Conservation (phyloP, 1,140 invertebrate species). For the Philaenus spumarius region DNA sequence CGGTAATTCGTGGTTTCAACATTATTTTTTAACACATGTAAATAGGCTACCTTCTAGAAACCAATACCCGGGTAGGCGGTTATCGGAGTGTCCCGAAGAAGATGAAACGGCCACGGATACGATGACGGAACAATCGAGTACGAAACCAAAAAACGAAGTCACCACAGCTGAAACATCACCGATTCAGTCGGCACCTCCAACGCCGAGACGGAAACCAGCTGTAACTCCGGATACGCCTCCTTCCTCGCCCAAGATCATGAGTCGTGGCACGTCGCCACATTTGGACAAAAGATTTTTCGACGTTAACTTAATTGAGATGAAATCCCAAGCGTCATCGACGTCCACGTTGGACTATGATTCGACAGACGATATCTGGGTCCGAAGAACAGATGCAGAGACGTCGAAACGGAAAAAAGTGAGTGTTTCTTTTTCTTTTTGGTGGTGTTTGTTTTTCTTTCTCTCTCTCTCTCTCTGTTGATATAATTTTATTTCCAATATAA, state of each 20-base stretch:
- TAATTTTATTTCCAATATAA: neutral
- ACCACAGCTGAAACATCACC: neutral
- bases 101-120: slow-evolving; percentile 49
- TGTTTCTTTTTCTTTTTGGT: neutral
- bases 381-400: slow-evolving; percentile 44
- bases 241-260: slow-evolving; percentile 24
- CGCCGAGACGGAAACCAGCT: slow-evolving; percentile 40
- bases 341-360: slow-evolving; percentile 51
- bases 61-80: slow-evolving; percentile 42
- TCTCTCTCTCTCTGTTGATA: neutral
- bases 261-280: slow-evolving; percentile 46
- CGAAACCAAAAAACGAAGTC: neutral
- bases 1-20: slow-evolving; percentile 60
- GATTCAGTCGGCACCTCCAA: slow-evolving; percentile 25
- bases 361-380: slow-evolving; percentile 64
- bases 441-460: no score
- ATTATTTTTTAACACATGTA: slow-evolving; percentile 64
- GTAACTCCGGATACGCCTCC: slow-evolving; percentile 36
- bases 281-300: slow-evolving; percentile 74
- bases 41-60: slow-evolving; percentile 52
- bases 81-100: slow-evolving; percentile 75
- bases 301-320: slow-evolving; percentile 71
- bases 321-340: slow-evolving; percentile 57
- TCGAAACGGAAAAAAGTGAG: slow-evolving; percentile 35
- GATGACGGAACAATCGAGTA: neutral